Conservation (phyloP, 2,888 invertebrate genomes). For the Isoperla grammatica region DNA sequence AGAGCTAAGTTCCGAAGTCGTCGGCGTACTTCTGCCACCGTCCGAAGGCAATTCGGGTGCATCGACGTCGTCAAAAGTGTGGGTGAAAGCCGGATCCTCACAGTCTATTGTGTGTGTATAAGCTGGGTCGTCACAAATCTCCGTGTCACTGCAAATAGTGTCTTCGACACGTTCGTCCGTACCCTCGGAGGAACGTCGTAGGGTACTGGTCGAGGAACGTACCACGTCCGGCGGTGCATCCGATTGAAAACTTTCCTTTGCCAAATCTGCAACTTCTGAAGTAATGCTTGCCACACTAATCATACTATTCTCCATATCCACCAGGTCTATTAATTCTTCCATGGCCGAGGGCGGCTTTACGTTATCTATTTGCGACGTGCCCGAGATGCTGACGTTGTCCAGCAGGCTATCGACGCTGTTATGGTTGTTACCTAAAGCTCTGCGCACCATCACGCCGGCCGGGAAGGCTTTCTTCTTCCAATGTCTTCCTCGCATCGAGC, state of each 20-base stretch:
- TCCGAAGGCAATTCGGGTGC: conserved; percentile 24
- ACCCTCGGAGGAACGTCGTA: conserved; percentile 39
- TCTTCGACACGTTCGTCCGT: no score
- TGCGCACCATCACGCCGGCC: conserved; percentile 59
- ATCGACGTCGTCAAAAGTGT: conserved; percentile 21
- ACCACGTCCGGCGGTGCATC: conserved; percentile 32
- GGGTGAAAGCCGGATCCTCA: conserved; percentile 39
- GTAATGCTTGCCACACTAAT: conserved; percentile 77
- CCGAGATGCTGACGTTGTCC: conserved; percentile 51
- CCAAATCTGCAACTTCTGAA: conserved; percentile 63
- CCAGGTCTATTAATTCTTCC: conserved; percentile 52
- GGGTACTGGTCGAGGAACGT: conserved; percentile 39
- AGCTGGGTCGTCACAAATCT: conserved; percentile 35
- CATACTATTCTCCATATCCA: conserved; percentile 78
- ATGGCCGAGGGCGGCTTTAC: conserved; percentile 79
- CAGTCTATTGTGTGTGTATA: conserved; percentile 47
- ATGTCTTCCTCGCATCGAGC: conserved; percentile 38
- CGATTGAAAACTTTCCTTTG: conserved; percentile 37
- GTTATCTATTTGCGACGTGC: conserved; percentile 66
- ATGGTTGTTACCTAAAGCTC: conserved; percentile 58
- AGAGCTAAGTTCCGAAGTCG: conserved; percentile 60
- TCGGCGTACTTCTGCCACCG: conserved; percentile 36
- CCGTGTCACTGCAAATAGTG: conserved; percentile 53
- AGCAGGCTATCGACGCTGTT: conserved; percentile 57
- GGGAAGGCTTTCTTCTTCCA: conserved; percentile 65